Percentiles rank a stretch among this genome's conserved stretches.
Evolutionary conservation across 2,888 invertebrate species (phyloP).

Genomic region (Mechanitis messenoides): DNA sequence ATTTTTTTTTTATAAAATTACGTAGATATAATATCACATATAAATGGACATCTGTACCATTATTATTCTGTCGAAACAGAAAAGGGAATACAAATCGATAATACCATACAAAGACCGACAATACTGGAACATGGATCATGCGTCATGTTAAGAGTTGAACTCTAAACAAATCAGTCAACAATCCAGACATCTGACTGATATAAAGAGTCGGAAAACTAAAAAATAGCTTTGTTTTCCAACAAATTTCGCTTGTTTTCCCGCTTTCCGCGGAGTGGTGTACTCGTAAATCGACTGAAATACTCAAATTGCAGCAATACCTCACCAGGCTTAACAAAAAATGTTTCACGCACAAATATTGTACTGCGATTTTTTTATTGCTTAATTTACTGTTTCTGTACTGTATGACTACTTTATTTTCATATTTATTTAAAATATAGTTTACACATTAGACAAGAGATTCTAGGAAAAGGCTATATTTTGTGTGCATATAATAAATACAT

Average conservation of each 20-base stretch:
- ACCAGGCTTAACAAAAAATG: conserved; percentile 67
- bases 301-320: conserved; percentile 70
- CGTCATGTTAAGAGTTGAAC: conserved; percentile 32
- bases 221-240: conserved; percentile 60
- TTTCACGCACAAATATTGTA: conserved; percentile 63
- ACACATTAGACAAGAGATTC: no score
- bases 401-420: no score
- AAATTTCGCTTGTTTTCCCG: conserved; percentile 69
- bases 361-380: conserved; percentile 49
- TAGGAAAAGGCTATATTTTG: no score
- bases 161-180: conserved; percentile 46
- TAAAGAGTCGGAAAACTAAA: conserved; percentile 58
- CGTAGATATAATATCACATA: no score
- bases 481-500: no score
- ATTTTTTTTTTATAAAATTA: no score
- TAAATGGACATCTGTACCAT: no score
- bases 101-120: not conserved
- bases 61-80: no score
- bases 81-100: no score
- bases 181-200: conserved; percentile 60
- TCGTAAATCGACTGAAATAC: conserved; percentile 70
- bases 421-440: no score
- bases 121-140: conserved; percentile 26
- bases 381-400: conserved; percentile 38
- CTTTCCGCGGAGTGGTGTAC: conserved; percentile 64